phyloP scores from a whole-genome alignment of 2,797 vertebrate genomes.

The Rhabdomys pumilio region DNA sequence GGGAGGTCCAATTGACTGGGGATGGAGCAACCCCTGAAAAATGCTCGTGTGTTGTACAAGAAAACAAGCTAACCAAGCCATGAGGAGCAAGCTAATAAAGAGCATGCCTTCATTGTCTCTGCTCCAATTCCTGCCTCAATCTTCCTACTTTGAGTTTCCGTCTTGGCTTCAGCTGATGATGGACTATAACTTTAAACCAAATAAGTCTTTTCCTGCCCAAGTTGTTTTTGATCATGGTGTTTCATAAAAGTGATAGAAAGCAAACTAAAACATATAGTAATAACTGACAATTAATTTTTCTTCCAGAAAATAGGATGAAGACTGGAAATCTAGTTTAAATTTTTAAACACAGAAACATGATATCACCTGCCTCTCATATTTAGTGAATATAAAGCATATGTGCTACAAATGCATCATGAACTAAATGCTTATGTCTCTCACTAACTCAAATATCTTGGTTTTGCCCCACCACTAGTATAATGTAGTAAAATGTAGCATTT shows the following conservation, averaged over 20 bases:
- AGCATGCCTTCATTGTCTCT: neutral
- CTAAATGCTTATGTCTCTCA: neutral
- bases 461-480: neutral
- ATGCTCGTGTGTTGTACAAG: neutral
- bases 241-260: neutral
- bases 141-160: neutral
- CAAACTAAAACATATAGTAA: neutral
- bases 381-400: neutral
- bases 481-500: neutral
- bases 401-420: no score
- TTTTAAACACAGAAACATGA: neutral
- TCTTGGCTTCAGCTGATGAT: neutral
- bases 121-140: neutral
- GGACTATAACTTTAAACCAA: neutral
- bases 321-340: neutral
- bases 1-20: neutral
- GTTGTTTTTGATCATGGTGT: neutral
- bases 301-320: neutral
- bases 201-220: neutral
- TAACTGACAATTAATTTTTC: neutral
- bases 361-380: neutral
- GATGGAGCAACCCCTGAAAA: neutral
- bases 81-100: neutral
- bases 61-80: neutral
- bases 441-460: neutral